phyloP scores from a whole-genome alignment of 2,888 invertebrate species.

The Drosophila histrio region DNA sequence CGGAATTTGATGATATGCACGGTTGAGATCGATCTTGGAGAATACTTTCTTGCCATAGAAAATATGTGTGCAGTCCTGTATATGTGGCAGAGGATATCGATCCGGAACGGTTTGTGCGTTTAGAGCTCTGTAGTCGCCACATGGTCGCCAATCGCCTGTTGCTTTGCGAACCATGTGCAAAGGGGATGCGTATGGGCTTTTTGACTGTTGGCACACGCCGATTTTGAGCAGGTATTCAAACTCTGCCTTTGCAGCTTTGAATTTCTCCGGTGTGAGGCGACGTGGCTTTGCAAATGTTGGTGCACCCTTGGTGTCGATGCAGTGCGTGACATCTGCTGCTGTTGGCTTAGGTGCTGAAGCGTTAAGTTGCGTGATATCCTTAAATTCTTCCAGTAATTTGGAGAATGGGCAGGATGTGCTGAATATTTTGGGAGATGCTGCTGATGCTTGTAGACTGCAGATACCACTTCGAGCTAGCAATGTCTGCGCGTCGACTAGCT shows the following conservation, averaged over 20 bases:
- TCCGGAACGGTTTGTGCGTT: too few species aligned
- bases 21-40: too few species aligned
- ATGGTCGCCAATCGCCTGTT: neutral
- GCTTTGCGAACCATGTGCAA: neutral
- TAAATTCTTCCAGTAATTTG: neutral
- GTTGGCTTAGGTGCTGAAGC: neutral
- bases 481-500: neutral
- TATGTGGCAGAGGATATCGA: too few species aligned
- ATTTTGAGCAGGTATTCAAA: neutral
- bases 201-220: neutral
- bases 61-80: too few species aligned
- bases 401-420: neutral
- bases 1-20: too few species aligned
- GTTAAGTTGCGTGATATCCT: neutral
- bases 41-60: too few species aligned
- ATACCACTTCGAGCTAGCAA: neutral
- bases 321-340: neutral
- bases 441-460: too few species aligned
- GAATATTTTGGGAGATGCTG: neutral
- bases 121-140: neutral
- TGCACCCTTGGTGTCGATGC: neutral
- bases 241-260: neutral
- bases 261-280: too few species aligned
- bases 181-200: conserved; percentile 1
- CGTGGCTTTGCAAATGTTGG: neutral